Conservation (phyloP, 2,113 vertebrate species). For the Cryptomyrus ogoouensis region DNA sequence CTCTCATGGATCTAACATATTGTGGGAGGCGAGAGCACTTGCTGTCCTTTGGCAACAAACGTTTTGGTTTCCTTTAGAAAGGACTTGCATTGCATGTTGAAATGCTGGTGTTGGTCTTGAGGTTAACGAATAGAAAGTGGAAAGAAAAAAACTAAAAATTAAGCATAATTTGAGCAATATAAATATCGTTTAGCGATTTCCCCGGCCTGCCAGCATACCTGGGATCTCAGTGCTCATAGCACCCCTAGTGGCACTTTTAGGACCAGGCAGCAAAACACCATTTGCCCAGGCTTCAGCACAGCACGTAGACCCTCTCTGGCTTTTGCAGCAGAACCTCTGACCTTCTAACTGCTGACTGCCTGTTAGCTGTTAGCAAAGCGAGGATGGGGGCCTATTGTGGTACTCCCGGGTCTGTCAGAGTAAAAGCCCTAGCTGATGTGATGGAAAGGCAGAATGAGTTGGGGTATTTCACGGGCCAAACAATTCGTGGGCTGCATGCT, state of each 20-base stretch:
- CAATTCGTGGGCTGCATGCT: background rate
- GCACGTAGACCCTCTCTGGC: background rate
- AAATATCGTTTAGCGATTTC: constrained; percentile 29
- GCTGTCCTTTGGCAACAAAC: background rate
- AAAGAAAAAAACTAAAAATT: constrained; percentile 56
- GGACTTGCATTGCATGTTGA: constrained; percentile 41
- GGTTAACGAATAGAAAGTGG: constrained; percentile 37
- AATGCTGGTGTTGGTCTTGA: constrained; percentile 48
- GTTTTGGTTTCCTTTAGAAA: background rate
- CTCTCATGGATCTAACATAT: background rate
- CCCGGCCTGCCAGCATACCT: background rate
- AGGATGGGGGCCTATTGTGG: background rate
- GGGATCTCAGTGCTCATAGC: background rate
- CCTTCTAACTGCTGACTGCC: background rate
- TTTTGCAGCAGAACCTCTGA: background rate
- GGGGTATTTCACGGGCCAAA: background rate
- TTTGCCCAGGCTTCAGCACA: background rate
- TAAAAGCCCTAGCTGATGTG: background rate
- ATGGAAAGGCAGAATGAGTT: background rate
- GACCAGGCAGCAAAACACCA: background rate
- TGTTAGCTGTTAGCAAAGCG: background rate
- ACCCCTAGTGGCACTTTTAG: background rate
- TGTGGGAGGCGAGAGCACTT: background rate
- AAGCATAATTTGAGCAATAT: constrained; percentile 27
- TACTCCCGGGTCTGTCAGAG: background rate